A percentile compares a stretch with the other conserved stretches of the same genome.
Evolutionary conservation across 2,888 invertebrate species (phyloP).

Genomic region (Meandrusa payeni): DNA sequence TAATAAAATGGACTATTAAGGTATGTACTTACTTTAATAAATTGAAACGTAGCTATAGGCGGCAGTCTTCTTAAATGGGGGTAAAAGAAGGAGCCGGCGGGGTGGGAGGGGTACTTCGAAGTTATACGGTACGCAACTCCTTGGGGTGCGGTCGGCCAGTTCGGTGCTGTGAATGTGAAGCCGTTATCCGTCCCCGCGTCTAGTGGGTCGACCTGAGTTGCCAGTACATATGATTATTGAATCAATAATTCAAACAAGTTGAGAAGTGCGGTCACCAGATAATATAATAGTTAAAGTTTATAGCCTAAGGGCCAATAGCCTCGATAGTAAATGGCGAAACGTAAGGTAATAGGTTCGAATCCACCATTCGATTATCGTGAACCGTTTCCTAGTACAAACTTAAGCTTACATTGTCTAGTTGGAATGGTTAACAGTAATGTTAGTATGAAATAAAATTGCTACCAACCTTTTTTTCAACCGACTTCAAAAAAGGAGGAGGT

Average conservation of each 20-base stretch:
- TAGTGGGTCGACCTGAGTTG: constrained; percentile 88
- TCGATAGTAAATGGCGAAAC: too few species aligned
- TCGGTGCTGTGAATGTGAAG: constrained; percentile 97
- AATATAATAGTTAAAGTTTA: too few species aligned
- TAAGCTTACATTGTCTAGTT: too few species aligned
- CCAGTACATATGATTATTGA: not conserved
- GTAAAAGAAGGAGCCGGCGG: constrained; percentile 97
- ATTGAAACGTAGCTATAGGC: constrained; percentile 94
- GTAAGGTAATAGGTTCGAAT: too few species aligned
- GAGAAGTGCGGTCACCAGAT: not conserved
- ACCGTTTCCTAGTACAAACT: too few species aligned
- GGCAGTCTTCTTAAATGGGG: constrained; percentile 93
- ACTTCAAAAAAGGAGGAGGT: too few species aligned
- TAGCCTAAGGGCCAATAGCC: too few species aligned
- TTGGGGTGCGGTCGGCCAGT: constrained; percentile 96
- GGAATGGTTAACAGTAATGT: too few species aligned
- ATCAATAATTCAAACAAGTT: constrained; percentile 9
- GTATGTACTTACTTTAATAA: constrained; percentile 87
- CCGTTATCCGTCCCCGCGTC: constrained; percentile 98
- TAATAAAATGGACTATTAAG: too few species aligned
- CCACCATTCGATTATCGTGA: too few species aligned
- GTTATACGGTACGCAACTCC: constrained; percentile 94
- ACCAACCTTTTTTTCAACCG: too few species aligned
- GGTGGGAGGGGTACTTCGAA: constrained; percentile 93
- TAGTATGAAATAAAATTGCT: too few species aligned